Conservation (phyloP, 2,888 invertebrate species). For the Caenorhabditis japonica region DNA sequence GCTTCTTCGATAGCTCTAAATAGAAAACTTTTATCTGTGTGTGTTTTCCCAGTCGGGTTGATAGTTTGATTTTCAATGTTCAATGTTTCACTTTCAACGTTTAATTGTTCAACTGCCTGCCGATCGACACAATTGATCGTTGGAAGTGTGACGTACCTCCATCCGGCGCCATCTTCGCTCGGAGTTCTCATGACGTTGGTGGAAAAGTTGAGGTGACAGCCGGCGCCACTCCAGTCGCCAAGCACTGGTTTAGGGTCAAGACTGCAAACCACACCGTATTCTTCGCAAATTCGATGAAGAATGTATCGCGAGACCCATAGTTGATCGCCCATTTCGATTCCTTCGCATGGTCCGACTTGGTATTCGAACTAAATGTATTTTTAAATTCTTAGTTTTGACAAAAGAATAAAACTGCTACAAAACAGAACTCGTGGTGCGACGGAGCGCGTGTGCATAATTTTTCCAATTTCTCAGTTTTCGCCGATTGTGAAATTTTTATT, state of each 20-base stretch:
- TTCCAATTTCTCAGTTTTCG: too few relatives aligned
- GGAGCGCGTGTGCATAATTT: too few relatives aligned
- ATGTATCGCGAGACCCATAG: slow-evolving; percentile 79
- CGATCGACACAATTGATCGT: too few relatives aligned
- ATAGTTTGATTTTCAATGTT: not conserved
- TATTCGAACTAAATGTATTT: slow-evolving; percentile 76
- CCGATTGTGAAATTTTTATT: too few relatives aligned
- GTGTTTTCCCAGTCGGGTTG: not conserved
- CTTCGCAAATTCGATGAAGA: slow-evolving; percentile 79
- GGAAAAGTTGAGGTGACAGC: slow-evolving; percentile 95
- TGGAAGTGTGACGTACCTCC: slow-evolving; percentile 56
- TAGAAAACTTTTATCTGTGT: not conserved
- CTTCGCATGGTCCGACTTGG: slow-evolving; percentile 80
- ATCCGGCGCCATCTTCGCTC: slow-evolving; percentile 81
- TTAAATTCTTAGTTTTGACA: too few relatives aligned
- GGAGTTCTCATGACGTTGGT: slow-evolving; percentile 91
- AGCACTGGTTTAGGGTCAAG: slow-evolving; percentile 79
- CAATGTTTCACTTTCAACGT: not conserved
- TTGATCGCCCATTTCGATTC: slow-evolving; percentile 80
- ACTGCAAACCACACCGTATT: slow-evolving; percentile 78
- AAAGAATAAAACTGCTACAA: too few relatives aligned
- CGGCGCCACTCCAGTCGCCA: slow-evolving; percentile 89
- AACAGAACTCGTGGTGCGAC: too few relatives aligned
- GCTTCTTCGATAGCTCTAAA: slow-evolving; percentile 88
- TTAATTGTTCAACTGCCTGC: slow-evolving; percentile 8